These are phyloP conservation scores for Drosophila mauritiana DNA, from an alignment of 1,140 invertebrate genomes.

Conservation along the genomic window DNA sequence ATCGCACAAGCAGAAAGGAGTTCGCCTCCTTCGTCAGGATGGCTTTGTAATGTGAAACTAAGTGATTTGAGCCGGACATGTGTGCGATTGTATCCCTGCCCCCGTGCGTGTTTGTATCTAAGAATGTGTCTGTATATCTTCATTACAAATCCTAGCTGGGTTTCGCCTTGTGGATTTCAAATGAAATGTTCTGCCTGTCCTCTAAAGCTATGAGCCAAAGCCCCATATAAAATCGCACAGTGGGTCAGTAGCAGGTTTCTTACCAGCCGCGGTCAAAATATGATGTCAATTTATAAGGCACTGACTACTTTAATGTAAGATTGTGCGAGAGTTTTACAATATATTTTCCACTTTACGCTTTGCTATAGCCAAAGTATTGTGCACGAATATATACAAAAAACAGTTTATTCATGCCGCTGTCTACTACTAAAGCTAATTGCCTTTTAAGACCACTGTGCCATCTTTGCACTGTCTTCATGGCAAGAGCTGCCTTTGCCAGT, in stretches of 20 bases:
- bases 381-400: too few relatives aligned
- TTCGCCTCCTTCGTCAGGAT: constrained; percentile 51
- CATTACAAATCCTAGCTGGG: constrained; percentile 73
- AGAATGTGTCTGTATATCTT: constrained; percentile 69
- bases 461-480: constrained; percentile 30
- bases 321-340: too few relatives aligned
- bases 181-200: constrained; percentile 53
- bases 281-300: background rate
- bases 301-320: too few relatives aligned
- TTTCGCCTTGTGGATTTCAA: constrained; percentile 70
- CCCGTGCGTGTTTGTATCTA: constrained; percentile 40
- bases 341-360: too few relatives aligned
- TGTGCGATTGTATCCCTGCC: constrained; percentile 20
- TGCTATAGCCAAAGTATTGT: too few relatives aligned
- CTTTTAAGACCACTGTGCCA: background rate
- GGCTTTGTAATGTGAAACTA: constrained; percentile 82
- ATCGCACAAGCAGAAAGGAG: constrained; percentile 65
- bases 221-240: constrained; percentile 23
- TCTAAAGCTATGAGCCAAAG: constrained; percentile 23
- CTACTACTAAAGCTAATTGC: too few relatives aligned
- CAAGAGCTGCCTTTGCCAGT: constrained; percentile 38
- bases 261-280: background rate
- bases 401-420: too few relatives aligned
- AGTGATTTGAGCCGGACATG: constrained; percentile 69
- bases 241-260: constrained; percentile 1